Evolutionary conservation across 2,888 invertebrate genomes (phyloP), one percentile per base, ranked within the genome.

Genomic region (Sarcophaga subvicina): DNA sequence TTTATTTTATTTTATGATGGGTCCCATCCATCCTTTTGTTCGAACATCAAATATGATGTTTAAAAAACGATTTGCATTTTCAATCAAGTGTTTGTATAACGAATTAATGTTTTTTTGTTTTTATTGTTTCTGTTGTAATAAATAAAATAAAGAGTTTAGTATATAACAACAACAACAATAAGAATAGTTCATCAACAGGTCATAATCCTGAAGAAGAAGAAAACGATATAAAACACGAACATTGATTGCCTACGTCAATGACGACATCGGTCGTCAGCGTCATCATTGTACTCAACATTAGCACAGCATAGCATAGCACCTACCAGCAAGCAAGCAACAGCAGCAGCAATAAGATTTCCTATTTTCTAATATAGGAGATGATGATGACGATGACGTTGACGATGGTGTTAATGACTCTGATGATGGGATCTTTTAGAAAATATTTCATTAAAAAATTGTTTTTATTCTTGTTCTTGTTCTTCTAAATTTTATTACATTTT

Each of bases 31-130:
- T 66, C 25, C 47, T 83, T 49, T 77, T 71, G 59, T 64, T 63
- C 14, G 2, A 17, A 45, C 1, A 14, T 59, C 49, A 37, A 59
- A 78, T 76, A 71, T 79, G 66, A 76, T 79, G 12, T 83, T 79
- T 71, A 82, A 78, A 76, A 87, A 87, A 63, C 87, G 67, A 87
- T 87, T 87, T 84, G 84, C 84, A 84, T 87, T 82, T 87, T 84
- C 76, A 69, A 82, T 84, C 75, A 81, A 87, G 63, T 84, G 79
- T 77, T 84, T 87, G 82, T 87, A 81, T 79, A 87, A 87, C 82
- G 84, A 76, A 79, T 14, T 14, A 17, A 54, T 54, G 17, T 54
- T 54, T 54, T 54, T 54, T 54, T 76, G 75, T 84, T 84, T 84
- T 84, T 84, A 37, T 37, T 37, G 2, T 37, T 84, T 82, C 71